These are phyloP conservation scores for Trinorchestia longiramus DNA, from an alignment of 1,140 invertebrate genomes.

Conservation along the genomic window DNA sequence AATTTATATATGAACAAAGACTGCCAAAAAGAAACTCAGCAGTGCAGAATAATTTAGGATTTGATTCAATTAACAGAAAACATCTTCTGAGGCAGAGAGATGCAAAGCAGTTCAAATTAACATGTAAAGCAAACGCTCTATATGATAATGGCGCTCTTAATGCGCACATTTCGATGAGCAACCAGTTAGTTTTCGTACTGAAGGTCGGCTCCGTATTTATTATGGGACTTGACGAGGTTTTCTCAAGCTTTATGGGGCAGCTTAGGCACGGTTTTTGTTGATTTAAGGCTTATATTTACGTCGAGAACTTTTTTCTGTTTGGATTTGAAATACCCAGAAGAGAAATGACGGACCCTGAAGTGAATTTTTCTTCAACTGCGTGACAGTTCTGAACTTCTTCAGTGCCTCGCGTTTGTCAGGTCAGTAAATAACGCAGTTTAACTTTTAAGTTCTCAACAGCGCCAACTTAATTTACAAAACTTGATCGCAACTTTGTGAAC, in stretches of 20 bases:
- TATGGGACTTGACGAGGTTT: background rate
- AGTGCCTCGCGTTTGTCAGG: background rate
- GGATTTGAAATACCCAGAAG: background rate
- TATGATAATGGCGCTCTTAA: constrained; percentile 26
- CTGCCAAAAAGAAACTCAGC: background rate
- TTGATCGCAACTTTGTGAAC: too few species aligned
- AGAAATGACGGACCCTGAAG: background rate
- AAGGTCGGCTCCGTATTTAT: background rate
- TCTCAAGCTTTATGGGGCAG: constrained; percentile 13
- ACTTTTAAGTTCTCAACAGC: background rate
- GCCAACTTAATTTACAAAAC: too few species aligned
- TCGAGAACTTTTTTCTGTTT: background rate
- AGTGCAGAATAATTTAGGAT: background rate
- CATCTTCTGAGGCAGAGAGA: background rate
- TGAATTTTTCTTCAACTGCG: background rate
- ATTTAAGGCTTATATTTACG: background rate
- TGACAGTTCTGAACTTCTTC: background rate
- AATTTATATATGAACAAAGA: too few species aligned
- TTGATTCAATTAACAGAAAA: background rate
- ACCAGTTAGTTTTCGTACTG: constrained; percentile 45
- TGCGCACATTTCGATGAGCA: constrained; percentile 42
- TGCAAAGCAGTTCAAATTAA: background rate
- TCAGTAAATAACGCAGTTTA: background rate
- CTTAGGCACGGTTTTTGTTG: background rate
- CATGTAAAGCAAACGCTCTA: constrained; percentile 52